These are phyloP conservation scores for Pheosia gnoma DNA, from an alignment of 2,888 invertebrate species.

Conservation along the genomic window DNA sequence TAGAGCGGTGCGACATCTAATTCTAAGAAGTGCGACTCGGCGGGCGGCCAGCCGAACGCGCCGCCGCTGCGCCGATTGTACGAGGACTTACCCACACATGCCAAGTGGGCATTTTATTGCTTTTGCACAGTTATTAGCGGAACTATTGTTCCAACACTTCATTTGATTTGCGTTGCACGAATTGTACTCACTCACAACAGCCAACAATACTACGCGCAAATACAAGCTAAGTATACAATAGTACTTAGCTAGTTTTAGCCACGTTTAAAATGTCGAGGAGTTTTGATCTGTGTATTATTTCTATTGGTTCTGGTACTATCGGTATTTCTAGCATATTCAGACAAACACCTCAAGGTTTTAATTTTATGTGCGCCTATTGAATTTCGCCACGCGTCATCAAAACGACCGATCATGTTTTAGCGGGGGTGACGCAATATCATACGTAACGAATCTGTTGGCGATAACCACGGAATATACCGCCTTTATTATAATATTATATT, in stretches of 20 bases:
- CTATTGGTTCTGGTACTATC: not conserved
- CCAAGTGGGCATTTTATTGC: conserved; percentile 36
- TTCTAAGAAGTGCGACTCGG: conserved; percentile 62
- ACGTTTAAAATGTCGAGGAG: not conserved
- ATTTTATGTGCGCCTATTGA: conserved; percentile 21
- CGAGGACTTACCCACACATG: conserved; percentile 28
- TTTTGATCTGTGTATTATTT: not conserved
- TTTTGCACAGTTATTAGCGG: conserved; percentile 31
- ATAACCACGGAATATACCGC: conserved; percentile 24
- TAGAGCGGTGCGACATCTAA: conserved; percentile 62
- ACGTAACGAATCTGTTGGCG: conserved; percentile 31
- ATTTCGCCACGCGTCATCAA: conserved; percentile 37
- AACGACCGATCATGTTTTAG: conserved; percentile 32
- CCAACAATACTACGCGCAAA: conserved; percentile 12
- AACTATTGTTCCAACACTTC: conserved; percentile 30
- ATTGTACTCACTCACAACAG: conserved; percentile 17
- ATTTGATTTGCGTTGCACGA: conserved; percentile 28
- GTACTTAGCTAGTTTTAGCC: not conserved
- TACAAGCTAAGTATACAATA: not conserved
- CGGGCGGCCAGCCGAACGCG: conserved; percentile 48
- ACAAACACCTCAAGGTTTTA: conserved; percentile 21
- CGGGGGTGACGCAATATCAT: conserved; percentile 39
- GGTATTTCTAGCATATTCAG: not conserved
- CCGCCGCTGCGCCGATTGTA: conserved; percentile 17
- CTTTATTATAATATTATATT: conserved; percentile 18